Conservation (phyloP, 2,888 invertebrate species). For the Eilema depressum region DNA sequence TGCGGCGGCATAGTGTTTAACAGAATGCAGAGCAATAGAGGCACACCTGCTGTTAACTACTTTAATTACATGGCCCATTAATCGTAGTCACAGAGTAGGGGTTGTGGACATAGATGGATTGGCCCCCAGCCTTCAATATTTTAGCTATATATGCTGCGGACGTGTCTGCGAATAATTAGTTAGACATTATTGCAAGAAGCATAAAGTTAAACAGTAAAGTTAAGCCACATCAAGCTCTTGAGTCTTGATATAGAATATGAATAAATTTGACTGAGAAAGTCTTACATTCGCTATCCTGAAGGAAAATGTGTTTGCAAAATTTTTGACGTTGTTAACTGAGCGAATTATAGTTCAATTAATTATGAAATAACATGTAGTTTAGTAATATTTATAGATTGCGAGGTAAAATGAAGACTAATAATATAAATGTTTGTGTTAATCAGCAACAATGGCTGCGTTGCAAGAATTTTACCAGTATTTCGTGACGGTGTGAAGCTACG, state of each 20-base stretch:
- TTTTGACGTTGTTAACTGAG: no score
- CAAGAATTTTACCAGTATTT: no score
- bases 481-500: no score
- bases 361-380: no score
- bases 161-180: conserved; percentile 46
- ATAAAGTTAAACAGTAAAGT: neutral
- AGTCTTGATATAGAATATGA: neutral
- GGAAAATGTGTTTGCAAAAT: no score
- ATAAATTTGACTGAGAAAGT: neutral
- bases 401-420: no score
- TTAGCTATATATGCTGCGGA: conserved; percentile 53
- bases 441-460: no score
- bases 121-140: conserved; percentile 64
- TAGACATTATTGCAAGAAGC: conserved; percentile 22
- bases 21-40: conserved; percentile 50
- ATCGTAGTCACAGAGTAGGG: conserved; percentile 72
- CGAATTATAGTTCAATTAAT: no score
- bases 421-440: no score
- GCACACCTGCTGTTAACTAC: conserved; percentile 78
- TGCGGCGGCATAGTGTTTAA: conserved; percentile 29
- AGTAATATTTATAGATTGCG: no score
- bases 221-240: neutral
- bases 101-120: conserved; percentile 76
- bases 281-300: neutral
- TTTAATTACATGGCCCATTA: conserved; percentile 80